Base-by-base conservation (phyloP, 2,888 invertebrate species). In the Heliconius ethilla region DNA sequence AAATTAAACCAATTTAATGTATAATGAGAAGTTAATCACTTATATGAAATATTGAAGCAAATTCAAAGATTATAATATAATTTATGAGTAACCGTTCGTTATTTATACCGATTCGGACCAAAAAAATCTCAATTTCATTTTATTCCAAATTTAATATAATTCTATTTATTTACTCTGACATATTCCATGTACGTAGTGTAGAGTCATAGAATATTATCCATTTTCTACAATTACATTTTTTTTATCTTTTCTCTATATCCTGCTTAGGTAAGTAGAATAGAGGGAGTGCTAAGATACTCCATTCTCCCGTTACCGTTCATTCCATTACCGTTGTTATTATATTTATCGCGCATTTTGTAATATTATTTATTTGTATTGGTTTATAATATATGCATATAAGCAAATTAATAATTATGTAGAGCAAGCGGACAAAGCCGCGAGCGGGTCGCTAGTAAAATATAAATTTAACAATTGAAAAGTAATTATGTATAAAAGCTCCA, bases 1-100 rank as follows among this genome's bases (percentile, higher is more conserved):
- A 69, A 40, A 69, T 69, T 25, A 69, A 69, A 69, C 69, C 69
- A 69, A 69, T 40, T 69, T 40, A 22, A 15, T 40, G 25, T n/a
- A 25, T 40, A 40, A 67, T 67, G 67, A 37, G 67, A 40, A n/a
- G n/a, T 45, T 45, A 25, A 40, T 25, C 3, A 45, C 25, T 67
- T 67, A 15, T 40, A 40, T 40, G 25, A 25, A 69, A 45, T 69
- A 69, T 69, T 45, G 69, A 45, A 40, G 25, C 3, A 40, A 40
- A 69, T 69, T 69, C 10, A 59, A 59, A 10, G 37, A 67, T 67
- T 67, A 40, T 40, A 40, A 7, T 25, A 15, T 69, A 25, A 69
- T 69, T 13, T 69, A 69, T 69, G 25, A 69, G 3, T 40, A 25
- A 25, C 15, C 25, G 6, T 40, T 25, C 40, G 11, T 25, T 25